Percentiles rank a stretch among this genome's conserved stretches.
These are phyloP conservation scores for Drosophila subpulchrella DNA, from an alignment of 1,140 invertebrate species.

Conservation along the genomic window DNA sequence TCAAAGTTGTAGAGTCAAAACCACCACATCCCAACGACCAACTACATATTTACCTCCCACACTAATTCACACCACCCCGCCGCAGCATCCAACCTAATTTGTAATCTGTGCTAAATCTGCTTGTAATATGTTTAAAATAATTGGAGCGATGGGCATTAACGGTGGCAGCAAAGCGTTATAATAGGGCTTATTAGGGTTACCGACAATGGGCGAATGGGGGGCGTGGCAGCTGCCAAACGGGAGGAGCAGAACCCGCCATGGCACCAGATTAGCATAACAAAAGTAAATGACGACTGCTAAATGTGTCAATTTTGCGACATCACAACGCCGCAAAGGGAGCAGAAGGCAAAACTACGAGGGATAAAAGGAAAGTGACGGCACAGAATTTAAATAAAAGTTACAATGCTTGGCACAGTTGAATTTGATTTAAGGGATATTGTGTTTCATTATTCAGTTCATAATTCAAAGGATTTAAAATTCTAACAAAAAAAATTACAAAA, in stretches of 20 bases:
- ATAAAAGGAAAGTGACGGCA: slow-evolving; percentile 5
- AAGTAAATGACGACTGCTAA: slow-evolving; percentile 54
- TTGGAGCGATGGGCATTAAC: slow-evolving; percentile 70
- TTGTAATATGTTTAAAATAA: slow-evolving; percentile 82
- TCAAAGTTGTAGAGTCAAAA: slow-evolving; percentile 32
- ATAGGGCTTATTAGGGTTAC: slow-evolving; percentile 67
- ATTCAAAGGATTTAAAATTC: no score
- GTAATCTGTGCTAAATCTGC: slow-evolving; percentile 77
- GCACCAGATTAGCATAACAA: slow-evolving; percentile 59
- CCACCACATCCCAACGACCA: background rate
- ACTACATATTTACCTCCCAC: background rate
- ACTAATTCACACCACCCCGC: slow-evolving; percentile 8
- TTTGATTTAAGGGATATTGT: no score
- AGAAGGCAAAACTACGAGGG: background rate
- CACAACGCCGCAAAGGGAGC: slow-evolving; percentile 10
- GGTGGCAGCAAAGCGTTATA: slow-evolving; percentile 60
- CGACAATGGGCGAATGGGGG: background rate
- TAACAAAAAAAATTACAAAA: no score
- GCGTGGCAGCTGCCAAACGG: slow-evolving; percentile 11
- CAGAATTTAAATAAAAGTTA: background rate
- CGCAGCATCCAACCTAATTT: slow-evolving; percentile 31
- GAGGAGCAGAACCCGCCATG: slow-evolving; percentile 4
- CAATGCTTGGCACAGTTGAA: background rate
- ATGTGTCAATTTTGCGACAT: slow-evolving; percentile 38
- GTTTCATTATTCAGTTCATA: no score